Percentiles rank a stretch among this genome's conserved stretches.
phyloP scores from a whole-genome alignment of 2,113 vertebrate genomes.

The Chionomys nivalis region DNA sequence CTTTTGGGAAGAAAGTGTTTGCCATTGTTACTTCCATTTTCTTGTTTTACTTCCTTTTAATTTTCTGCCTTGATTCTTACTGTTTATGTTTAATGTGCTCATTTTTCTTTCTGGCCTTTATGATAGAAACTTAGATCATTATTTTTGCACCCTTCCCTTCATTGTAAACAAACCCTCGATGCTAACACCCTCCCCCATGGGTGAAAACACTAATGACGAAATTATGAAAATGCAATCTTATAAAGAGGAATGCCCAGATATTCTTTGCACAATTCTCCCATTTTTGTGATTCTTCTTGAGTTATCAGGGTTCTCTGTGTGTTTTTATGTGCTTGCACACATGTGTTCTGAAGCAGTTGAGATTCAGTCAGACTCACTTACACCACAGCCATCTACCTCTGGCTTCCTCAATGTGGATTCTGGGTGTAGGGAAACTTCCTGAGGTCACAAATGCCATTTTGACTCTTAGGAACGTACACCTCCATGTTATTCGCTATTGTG shows the following conservation, averaged over 20 bases:
- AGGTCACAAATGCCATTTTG: background rate
- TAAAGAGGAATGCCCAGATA: background rate
- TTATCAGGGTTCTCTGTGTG: background rate
- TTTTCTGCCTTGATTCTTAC: background rate
- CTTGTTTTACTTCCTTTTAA: background rate
- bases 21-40: background rate
- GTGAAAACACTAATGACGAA: background rate
- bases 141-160: background rate
- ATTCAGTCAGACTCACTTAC: background rate
- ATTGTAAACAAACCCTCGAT: background rate
- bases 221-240: background rate
- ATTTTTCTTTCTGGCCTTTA: background rate
- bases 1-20: background rate
- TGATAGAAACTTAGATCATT: background rate
- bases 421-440: background rate
- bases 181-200: background rate
- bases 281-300: background rate
- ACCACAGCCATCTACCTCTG: background rate
- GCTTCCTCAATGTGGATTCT: background rate
- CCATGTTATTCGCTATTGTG: background rate
- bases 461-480: background rate
- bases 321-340: too few species aligned
- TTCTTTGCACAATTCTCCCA: background rate
- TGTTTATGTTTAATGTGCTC: background rate
- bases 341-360: slow-evolving; percentile 34